Percentiles rank a stretch among this genome's conserved stretches.
Evolutionary conservation across 2,888 invertebrate species (phyloP).

Genomic region (Caenorhabditis sp.): DNA sequence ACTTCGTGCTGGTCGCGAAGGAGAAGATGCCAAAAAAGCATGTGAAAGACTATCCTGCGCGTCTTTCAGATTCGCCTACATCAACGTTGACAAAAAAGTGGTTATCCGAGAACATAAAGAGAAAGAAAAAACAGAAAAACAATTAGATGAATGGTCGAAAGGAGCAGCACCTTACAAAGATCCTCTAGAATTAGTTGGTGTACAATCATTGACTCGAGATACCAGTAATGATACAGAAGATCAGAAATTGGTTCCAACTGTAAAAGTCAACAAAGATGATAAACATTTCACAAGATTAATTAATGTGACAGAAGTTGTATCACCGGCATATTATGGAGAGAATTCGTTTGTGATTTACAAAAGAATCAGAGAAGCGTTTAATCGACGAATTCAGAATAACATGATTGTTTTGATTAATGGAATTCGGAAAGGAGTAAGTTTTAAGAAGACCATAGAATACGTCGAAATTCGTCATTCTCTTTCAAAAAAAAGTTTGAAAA

Average conservation of each 20-base stretch:
- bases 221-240: conserved; percentile 50
- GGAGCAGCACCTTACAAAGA: conserved; percentile 46
- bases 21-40: conserved; percentile 41
- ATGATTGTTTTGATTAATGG: conserved; percentile 44
- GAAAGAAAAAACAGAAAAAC: conserved; percentile 24
- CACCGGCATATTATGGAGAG: conserved; percentile 43
- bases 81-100: conserved; percentile 44
- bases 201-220: conserved; percentile 45
- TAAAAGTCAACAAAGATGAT: conserved; percentile 45
- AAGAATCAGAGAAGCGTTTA: conserved; percentile 40
- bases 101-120: conserved; percentile 38
- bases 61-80: conserved; percentile 41
- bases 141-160: conserved; percentile 43
- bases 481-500: too few species aligned
- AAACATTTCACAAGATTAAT: conserved; percentile 38
- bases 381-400: conserved; percentile 39
- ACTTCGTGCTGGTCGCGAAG: conserved; percentile 47
- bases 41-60: conserved; percentile 38
- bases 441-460: too few species aligned
- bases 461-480: too few species aligned
- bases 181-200: conserved; percentile 30
- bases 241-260: conserved; percentile 52
- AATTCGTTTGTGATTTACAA: conserved; percentile 40
- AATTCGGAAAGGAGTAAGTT: conserved; percentile 39
- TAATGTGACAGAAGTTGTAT: conserved; percentile 36